Percentiles rank a stretch among this genome's conserved stretches.
Conservation (phyloP, 2,888 invertebrate genomes). For the Cactoblastis cactorum region DNA sequence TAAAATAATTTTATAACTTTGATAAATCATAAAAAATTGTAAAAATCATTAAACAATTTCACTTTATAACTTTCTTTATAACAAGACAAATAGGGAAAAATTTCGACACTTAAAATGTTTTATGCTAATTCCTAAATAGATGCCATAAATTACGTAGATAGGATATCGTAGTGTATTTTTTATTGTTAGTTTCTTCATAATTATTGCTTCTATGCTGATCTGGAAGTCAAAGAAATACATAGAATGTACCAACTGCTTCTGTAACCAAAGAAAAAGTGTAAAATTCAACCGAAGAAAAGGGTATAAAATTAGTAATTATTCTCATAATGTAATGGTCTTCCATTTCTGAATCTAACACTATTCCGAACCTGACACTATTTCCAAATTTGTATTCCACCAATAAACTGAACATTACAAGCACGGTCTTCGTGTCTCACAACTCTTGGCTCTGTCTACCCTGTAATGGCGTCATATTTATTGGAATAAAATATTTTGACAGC, state of each 20-base stretch:
- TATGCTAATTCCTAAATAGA: background rate
- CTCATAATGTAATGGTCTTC: too few relatives aligned
- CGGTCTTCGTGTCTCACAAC: background rate
- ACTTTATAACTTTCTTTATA: background rate
- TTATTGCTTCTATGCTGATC: too few relatives aligned
- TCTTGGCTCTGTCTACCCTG: background rate
- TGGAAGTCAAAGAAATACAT: too few relatives aligned
- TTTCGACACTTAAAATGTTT: background rate
- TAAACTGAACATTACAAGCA: too few relatives aligned
- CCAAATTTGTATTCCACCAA: too few relatives aligned
- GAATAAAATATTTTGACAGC: conserved; percentile 17
- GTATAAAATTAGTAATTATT: too few relatives aligned
- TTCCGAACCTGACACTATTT: too few relatives aligned
- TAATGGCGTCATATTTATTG: conserved; percentile 1
- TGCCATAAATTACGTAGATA: background rate
- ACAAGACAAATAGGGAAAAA: background rate
- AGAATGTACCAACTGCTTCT: too few relatives aligned
- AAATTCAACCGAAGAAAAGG: too few relatives aligned
- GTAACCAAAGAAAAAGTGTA: too few relatives aligned
- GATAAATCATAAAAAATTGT: background rate
- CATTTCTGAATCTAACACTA: too few relatives aligned
- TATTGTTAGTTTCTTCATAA: too few relatives aligned
- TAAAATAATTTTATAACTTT: background rate
- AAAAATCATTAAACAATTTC: background rate
- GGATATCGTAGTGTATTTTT: background rate